Conservation (phyloP, 2,888 invertebrate genomes). For the Megaustenia siamemsis region DNA sequence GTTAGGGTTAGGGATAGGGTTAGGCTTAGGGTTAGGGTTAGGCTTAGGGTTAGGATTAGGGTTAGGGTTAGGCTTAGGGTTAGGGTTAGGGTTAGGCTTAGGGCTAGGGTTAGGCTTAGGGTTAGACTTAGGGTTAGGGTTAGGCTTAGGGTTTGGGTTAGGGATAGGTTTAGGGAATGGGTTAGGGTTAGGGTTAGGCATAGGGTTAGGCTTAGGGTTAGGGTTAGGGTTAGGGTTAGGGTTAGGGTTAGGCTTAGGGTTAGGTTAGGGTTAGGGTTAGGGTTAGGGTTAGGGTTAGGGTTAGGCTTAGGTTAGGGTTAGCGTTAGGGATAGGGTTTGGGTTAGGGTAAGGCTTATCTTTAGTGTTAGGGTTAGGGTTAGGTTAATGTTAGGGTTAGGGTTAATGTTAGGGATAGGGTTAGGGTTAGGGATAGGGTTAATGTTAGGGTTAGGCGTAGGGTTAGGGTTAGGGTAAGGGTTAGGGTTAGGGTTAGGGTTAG, state of each 20-base stretch:
- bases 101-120: constrained; percentile 55
- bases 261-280: constrained; percentile 63
- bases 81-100: constrained; percentile 55
- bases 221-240: constrained; percentile 63
- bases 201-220: constrained; percentile 62
- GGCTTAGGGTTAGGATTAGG: constrained; percentile 49
- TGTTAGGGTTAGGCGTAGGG: constrained; percentile 61
- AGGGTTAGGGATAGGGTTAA: constrained; percentile 50
- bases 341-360: constrained; percentile 60
- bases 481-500: constrained; percentile 65
- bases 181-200: constrained; percentile 62
- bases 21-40: constrained; percentile 62
- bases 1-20: constrained; percentile 61
- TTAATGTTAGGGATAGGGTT: too few relatives aligned
- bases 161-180: constrained; percentile 67
- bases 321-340: too few relatives aligned
- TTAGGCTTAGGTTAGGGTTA: constrained; percentile 45
- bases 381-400: constrained; percentile 53
- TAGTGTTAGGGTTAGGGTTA: constrained; percentile 62
- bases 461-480: constrained; percentile 64
- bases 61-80: constrained; percentile 58
- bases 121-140: constrained; percentile 58
- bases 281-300: constrained; percentile 60
- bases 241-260: constrained; percentile 48
- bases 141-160: constrained; percentile 63